Evolutionary conservation across 1,140 invertebrate species (phyloP), one percentile per base, ranked within the genome.

Genomic region (Asobara japonica): DNA sequence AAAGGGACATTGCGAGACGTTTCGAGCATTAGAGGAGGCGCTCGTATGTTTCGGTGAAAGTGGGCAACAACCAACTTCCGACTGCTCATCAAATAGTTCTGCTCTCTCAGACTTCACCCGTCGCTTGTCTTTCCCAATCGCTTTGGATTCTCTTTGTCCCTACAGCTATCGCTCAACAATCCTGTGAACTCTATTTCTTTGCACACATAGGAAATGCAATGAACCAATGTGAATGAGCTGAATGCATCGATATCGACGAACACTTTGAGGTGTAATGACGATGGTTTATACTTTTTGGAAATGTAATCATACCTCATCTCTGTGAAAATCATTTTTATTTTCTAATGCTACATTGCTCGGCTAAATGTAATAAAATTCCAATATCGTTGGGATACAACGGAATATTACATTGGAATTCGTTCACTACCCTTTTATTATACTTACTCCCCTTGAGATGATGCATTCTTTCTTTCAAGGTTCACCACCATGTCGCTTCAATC

Each of bases 111-210:
- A 10, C 65, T 48, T 51, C 25, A 22, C 16, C 22, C 22, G 29
- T 33, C 16, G 48, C 48, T 18, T 51, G 16, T 69, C 48, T 51
- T 2, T 18, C 3, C 20, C 60, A 67, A 62, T 72, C 51, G 41
- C 71, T 72, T 72, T 62, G 48, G 61, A 68, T 62, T 64, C 51
- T 25, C 31, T 72, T 72, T 68, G 71, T 68, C 61, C 33, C 30
- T 51, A 1, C 4, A 29, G 25, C 71, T 56, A 67, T 72, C 60
- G 67, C 51, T 56, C 45, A 30, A n/a, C 16, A 60, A 66, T 29
- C 41, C 38, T 56, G 64, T 20, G 18, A 51, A 64, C 61, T 36
- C 20, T 64, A 29, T n/a, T 13, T 18, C 20, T 60, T 60, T 29
- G 16, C 22, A 1, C 20, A 18, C 16, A 20, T 56, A 56, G 6